Percentiles rank a stretch among this genome's conserved stretches.
Evolutionary conservation across 2,888 invertebrate species (phyloP).

Genomic region (Sarcophaga carnaria): DNA sequence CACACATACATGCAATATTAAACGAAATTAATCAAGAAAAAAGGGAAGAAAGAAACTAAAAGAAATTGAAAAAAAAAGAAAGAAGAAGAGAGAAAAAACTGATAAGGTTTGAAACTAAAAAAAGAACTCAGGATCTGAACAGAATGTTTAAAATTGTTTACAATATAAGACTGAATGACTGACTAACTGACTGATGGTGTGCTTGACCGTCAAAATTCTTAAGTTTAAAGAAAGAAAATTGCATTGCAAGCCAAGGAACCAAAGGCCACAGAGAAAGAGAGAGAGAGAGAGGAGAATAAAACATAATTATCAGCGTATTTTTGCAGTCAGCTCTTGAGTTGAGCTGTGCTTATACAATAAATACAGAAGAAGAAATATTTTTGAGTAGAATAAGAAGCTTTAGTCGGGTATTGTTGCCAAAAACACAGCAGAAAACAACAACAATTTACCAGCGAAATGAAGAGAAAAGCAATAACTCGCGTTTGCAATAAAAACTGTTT

Average conservation of each 20-base stretch:
- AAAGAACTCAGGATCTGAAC: neutral
- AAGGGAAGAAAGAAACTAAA: neutral
- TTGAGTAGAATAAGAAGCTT: neutral
- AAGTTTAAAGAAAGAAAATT: slow-evolving; percentile 11
- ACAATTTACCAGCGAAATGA: no score
- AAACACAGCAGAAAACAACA: no score
- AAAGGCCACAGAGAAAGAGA: neutral
- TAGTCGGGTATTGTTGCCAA: no score
- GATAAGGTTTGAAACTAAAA: slow-evolving; percentile 23
- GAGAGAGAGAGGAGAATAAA: neutral
- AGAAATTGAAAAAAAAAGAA: neutral
- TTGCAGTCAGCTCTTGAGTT: neutral
- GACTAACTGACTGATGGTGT: neutral
- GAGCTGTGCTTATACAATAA: neutral
- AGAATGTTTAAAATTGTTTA: neutral
- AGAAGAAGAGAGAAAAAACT: neutral
- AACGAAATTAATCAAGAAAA: slow-evolving; percentile 10
- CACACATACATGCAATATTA: no score
- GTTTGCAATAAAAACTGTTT: no score
- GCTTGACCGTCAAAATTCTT: neutral
- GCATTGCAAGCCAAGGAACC: neutral
- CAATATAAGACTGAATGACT: neutral
- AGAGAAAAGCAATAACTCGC: no score
- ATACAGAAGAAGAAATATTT: neutral
- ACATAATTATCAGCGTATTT: slow-evolving; percentile 33